Base-by-base conservation (phyloP, 2,888 invertebrate species). In the Hypomecis punctinalis region DNA sequence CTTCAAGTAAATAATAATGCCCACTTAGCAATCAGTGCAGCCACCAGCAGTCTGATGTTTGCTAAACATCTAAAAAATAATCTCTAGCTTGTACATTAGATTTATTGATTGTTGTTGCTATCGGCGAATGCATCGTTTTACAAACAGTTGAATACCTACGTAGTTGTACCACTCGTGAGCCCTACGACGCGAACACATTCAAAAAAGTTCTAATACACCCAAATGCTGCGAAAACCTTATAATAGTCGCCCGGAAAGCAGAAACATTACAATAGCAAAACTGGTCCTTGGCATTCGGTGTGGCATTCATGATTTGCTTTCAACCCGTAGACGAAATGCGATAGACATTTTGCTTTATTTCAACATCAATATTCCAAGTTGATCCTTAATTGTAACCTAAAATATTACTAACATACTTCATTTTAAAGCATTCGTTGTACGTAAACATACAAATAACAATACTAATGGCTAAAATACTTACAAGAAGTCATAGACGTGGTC, bases 401-500 rank as follows among this genome's bases (percentile, higher is more conserved):
- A 75, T 74, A 77, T 67, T 59, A 76, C 63, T 68, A 74, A 79
- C 76, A 75, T 75, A 78, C 59, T 76, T 43, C 48, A 57, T 74
- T 75, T 74, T 70, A 71, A 64, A 63, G 74, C 64, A 68, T 65
- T 70, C 72, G 75, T 76, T 72, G 67, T 69, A 74, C 70, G 67
- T 74, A 82, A 82, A 82, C 76, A 79, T 65, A 75, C 68, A 76
- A 73, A 71, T 78, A 79, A 76, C 75, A 81, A 72, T 75, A 77
- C 75, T 82, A 88, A 87, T 83, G 84, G 82, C 82, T 83, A 85
- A 81, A 86, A 92, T 90, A 92, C 92, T 84, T 87, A 93, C 93
- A 86, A 89, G 87, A 91, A 91, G 83, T 90, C 93, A 93, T 93
- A 93, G 93, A 93, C 93, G 93, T 92, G 92, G 90, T 90, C 85